Conservation (phyloP, 2,113 vertebrate genomes). For the Sapajus apella region DNA sequence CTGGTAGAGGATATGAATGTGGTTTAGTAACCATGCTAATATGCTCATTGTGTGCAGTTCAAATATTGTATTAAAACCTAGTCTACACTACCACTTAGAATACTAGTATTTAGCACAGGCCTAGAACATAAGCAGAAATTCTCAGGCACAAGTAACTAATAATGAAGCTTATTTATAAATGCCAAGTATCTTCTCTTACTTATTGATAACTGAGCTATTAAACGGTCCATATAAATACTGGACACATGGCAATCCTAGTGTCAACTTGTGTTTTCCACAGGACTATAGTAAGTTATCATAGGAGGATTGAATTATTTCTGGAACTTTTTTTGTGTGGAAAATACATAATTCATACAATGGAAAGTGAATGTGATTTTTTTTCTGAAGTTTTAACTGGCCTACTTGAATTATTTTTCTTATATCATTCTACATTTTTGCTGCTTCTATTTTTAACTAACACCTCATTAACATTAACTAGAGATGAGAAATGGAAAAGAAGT, state of each 20-base stretch:
- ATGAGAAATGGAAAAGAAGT: conserved; percentile 1
- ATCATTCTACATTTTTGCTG: conserved; percentile 12
- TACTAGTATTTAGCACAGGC: background rate
- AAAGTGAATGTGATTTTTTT: conserved; percentile 5
- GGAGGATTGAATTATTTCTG: conserved; percentile 27
- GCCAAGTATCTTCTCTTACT: conserved; percentile 23
- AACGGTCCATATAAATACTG: background rate
- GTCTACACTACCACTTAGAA: background rate
- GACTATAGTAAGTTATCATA: background rate
- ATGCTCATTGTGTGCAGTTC: background rate
- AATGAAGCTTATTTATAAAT: background rate
- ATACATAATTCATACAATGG: background rate
- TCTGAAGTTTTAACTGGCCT: conserved; percentile 5
- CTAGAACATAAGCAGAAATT: background rate
- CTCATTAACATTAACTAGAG: background rate
- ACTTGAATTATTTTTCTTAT: background rate
- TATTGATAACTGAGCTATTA: background rate
- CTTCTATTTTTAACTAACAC: conserved; percentile 32
- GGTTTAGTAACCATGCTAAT: background rate
- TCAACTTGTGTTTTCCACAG: background rate
- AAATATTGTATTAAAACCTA: background rate
- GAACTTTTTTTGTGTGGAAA: conserved; percentile 30
- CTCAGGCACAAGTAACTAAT: background rate
- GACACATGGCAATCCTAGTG: background rate
- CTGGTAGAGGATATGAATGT: background rate